These are phyloP conservation scores for Eurytoma adleriae DNA, from an alignment of 2,888 invertebrate genomes.

Conservation along the genomic window DNA sequence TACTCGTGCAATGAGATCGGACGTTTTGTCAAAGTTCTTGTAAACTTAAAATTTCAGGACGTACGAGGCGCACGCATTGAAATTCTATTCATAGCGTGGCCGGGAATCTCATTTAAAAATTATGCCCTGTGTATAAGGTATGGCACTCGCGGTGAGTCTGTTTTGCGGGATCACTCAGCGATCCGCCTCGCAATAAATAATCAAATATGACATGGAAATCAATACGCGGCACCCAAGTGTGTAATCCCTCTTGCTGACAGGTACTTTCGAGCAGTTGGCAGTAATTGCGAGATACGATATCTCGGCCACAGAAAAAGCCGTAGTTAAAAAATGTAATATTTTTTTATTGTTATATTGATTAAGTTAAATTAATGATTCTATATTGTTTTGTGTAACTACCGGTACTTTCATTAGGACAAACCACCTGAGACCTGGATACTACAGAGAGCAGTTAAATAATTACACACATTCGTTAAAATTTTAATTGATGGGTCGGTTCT, in stretches of 20 bases:
- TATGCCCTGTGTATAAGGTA: not conserved
- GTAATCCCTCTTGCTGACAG: conserved; percentile 6
- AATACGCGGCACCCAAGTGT: conserved; percentile 11
- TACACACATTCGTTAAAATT: too few relatives aligned
- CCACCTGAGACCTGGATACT: conserved; percentile 9
- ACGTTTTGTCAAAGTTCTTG: not conserved
- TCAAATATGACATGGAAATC: conserved; percentile 42
- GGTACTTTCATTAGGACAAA: not conserved
- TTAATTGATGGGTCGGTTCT: too few relatives aligned
- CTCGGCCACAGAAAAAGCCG: too few relatives aligned
- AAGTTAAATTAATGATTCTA: not conserved
- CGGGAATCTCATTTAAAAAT: conserved; percentile 44
- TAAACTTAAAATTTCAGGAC: conserved; percentile 17
- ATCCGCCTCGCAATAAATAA: conserved; percentile 24
- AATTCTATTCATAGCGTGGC: conserved; percentile 38
- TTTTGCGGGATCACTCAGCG: conserved; percentile 20
- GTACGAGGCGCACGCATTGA: not conserved
- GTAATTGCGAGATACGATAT: too few relatives aligned
- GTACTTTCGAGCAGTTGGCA: too few relatives aligned
- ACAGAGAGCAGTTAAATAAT: too few relatives aligned
- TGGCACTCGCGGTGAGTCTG: not conserved
- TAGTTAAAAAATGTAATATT: too few relatives aligned
- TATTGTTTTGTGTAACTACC: conserved; percentile 22
- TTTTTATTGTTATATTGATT: too few relatives aligned
- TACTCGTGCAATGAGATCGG: not conserved